Evolutionary conservation across 2,888 invertebrate genomes (phyloP).

Genomic region (Protodeltote pygarga): DNA sequence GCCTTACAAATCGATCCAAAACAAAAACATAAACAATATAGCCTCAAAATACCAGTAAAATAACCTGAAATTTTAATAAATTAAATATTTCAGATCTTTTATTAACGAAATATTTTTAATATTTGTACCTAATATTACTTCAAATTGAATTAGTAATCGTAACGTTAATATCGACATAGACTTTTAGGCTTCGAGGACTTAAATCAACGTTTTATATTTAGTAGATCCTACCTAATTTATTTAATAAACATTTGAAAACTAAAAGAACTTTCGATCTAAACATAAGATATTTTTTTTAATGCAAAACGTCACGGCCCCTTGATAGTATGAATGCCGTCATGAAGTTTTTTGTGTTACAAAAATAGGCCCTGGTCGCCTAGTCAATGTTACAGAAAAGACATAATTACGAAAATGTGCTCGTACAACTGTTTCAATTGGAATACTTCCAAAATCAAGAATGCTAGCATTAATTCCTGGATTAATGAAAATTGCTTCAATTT

Average conservation of each 20-base stretch:
- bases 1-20: constrained; percentile 17
- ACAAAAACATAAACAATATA: constrained; percentile 50
- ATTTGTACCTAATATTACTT: no score
- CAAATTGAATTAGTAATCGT: no score
- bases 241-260: no score
- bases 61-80: background rate
- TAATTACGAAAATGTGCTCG: constrained; percentile 75
- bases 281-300: no score
- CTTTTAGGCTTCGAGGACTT: no score
- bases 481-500: constrained; percentile 69
- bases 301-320: constrained; percentile 38
- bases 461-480: constrained; percentile 79
- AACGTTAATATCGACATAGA: no score
- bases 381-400: constrained; percentile 75
- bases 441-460: constrained; percentile 76
- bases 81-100: no score
- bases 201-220: no score
- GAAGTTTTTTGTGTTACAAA: constrained; percentile 64
- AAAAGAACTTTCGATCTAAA: no score
- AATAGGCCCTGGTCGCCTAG: constrained; percentile 72
- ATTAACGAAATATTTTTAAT: no score
- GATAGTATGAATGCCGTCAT: constrained; percentile 55
- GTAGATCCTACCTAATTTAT: no score
- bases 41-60: background rate
- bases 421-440: constrained; percentile 80